Evolutionary conservation across 2,113 vertebrate species (phyloP).

Genomic region (Ceyx cyanopectus): DNA sequence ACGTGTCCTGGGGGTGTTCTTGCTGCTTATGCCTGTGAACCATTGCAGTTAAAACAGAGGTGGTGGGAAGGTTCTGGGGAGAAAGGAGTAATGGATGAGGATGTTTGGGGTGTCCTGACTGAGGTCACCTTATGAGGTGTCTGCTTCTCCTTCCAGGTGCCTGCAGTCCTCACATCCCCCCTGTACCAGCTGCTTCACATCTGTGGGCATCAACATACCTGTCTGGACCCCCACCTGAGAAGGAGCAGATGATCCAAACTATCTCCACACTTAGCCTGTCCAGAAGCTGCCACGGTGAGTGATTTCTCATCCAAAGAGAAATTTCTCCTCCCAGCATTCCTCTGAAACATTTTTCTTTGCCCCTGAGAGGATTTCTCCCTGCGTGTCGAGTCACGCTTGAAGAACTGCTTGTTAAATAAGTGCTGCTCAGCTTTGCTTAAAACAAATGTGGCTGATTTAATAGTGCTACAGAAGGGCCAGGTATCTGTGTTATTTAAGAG

Average conservation of each 20-base stretch:
- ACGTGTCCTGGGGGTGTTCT: fast-evolving
- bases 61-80: not conserved
- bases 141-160: not conserved
- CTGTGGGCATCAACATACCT: not conserved
- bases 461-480: not conserved
- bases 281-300: not conserved
- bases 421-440: not conserved
- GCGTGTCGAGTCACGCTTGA: not conserved
- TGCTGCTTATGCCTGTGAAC: not conserved
- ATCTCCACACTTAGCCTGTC: not conserved
- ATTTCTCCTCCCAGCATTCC: not conserved
- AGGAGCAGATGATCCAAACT: not conserved
- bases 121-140: not conserved
- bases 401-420: conserved; percentile 17
- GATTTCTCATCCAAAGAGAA: not conserved
- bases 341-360: not conserved
- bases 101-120: not conserved
- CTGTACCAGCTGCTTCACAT: not conserved
- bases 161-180: not conserved
- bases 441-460: conserved; percentile 62
- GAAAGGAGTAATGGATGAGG: not conserved
- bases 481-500: conserved; percentile 58
- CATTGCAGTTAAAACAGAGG: not conserved
- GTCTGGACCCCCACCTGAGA: not conserved
- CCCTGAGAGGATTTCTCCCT: not conserved